Conservation (phyloP, 2,888 invertebrate species). For the Drosophila nigricruria region DNA sequence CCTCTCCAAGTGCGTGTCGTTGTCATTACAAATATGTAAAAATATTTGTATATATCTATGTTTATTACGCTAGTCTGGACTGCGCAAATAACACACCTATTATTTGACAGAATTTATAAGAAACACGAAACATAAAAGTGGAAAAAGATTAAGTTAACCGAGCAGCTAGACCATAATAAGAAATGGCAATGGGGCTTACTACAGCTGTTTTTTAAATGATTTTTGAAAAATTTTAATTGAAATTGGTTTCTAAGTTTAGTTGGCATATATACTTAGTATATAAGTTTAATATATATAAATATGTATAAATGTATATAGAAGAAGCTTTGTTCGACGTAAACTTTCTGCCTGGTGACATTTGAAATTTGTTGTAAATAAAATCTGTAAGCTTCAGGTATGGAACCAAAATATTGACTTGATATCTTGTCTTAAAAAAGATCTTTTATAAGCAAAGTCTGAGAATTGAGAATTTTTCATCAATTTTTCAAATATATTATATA, state of each 20-base stretch:
- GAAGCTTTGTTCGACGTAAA: background rate
- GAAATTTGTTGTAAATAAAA: too few relatives aligned
- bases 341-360: too few relatives aligned
- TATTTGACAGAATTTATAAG: conserved; percentile 9
- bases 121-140: background rate
- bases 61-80: conserved; percentile 19
- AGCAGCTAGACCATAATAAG: background rate
- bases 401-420: too few relatives aligned
- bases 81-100: conserved; percentile 23
- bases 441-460: too few relatives aligned
- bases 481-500: too few relatives aligned
- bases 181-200: background rate
- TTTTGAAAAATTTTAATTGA: background rate
- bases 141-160: background rate
- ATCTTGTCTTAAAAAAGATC: too few relatives aligned
- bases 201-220: background rate
- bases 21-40: conserved; percentile 1
- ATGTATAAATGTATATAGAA: background rate
- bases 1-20: background rate
- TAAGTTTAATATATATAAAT: background rate
- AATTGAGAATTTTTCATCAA: too few relatives aligned
- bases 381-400: too few relatives aligned
- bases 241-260: too few relatives aligned
- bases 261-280: background rate
- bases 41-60: background rate